Evolutionary conservation across 2,888 invertebrate genomes (phyloP), one percentile per base, ranked within the genome.

Genomic region (Emesis furor): DNA sequence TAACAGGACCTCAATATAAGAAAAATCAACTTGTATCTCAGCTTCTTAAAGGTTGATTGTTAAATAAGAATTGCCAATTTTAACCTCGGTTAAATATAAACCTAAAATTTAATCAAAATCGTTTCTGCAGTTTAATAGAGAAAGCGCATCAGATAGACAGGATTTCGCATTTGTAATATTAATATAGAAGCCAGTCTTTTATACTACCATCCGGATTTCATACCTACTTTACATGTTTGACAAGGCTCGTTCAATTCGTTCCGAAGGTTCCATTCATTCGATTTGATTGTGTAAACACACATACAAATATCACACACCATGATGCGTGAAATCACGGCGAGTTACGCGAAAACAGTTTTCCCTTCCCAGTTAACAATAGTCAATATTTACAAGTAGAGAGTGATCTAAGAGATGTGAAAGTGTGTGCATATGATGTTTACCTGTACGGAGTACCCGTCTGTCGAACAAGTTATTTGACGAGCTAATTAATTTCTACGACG

Each of bases 281-380:
- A 51, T 51, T 51, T n/a, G 5, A n/a, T 51, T 6, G n/a, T 51
- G 5, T n/a, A 51, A 14, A n/a, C n/a, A n/a, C n/a, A 51, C 14
- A 51, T 2, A 51, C 51, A n/a, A 51, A 51, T n/a, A 1, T 51
- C 51, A 65, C 65, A 65, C 62, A 30, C 62, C 3, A 62, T 65
- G 10, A 14, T 14, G 65, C 65, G 65, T 65, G 65, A 65, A 65
- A 65, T 32, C 30, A 32, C 35, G 30, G 30, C 35, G 65, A 65
- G 65, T 65, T 65, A 65, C 65, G 65, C 65, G 65, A 67, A 67
- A 67, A 67, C 65, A 14, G 65, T 67, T 67, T 67, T 67, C 65
- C 65, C 32, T 67, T 67, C 65, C 65, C 65, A 14, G 65, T 67
- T 67, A 67, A 67, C 65, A 67, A 67, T 65, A 65, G 65, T 30